These are phyloP conservation scores for Pipistrellus pipistrellus DNA, from an alignment of 2,797 vertebrate species.

Conservation along the genomic window DNA sequence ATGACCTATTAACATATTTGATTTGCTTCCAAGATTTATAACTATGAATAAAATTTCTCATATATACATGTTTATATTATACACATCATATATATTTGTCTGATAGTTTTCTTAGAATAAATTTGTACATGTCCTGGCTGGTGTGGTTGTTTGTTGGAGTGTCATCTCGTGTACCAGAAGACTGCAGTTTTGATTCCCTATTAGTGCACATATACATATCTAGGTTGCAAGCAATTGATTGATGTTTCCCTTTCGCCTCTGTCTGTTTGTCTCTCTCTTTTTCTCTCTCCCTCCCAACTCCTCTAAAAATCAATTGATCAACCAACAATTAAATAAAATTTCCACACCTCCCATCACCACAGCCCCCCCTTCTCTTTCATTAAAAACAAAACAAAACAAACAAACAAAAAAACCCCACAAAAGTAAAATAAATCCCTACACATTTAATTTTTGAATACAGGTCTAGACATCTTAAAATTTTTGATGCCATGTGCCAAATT, in stretches of 20 bases:
- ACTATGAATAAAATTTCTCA: background rate
- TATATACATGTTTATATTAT: background rate
- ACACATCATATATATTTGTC: background rate
- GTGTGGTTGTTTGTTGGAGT: background rate
- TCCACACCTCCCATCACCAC: background rate
- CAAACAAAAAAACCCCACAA: background rate
- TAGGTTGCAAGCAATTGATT: background rate
- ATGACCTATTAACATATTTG: background rate
- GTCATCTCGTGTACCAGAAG: background rate
- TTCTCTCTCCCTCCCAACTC: background rate
- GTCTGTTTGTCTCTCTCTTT: background rate
- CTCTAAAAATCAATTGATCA: background rate
- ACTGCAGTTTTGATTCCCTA: background rate
- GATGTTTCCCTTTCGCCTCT: background rate
- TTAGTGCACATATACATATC: background rate
- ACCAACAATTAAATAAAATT: background rate
- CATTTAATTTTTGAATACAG: background rate
- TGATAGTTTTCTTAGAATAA: slow-evolving; percentile 28
- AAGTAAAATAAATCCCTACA: background rate
- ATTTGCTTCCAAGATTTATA: background rate
- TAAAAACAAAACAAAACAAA: background rate
- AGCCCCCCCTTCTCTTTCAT: background rate
- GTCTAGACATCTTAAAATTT: background rate
- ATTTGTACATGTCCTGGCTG: background rate
- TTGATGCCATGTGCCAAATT: background rate